These are phyloP conservation scores for Epinotia bilunana DNA, from an alignment of 2,888 invertebrate genomes.

Conservation along the genomic window DNA sequence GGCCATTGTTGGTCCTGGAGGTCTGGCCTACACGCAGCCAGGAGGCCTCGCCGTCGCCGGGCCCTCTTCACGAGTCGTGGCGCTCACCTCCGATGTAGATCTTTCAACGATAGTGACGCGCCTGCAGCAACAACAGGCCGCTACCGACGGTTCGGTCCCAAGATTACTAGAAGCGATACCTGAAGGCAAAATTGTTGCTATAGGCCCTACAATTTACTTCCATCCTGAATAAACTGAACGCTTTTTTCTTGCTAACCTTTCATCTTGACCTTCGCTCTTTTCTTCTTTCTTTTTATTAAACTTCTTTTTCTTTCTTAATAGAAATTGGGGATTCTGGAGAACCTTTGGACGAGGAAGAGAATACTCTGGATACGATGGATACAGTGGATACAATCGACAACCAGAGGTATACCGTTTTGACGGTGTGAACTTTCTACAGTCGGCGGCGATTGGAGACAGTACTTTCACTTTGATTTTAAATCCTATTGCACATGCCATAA, in stretches of 20 bases:
- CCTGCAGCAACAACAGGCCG: slow-evolving; percentile 67
- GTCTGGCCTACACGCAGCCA: slow-evolving; percentile 90
- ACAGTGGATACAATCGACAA: slow-evolving; percentile 21
- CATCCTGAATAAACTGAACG: slow-evolving; percentile 71
- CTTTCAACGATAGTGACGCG: slow-evolving; percentile 81
- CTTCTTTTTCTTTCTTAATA: slow-evolving; percentile 70
- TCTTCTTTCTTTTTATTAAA: slow-evolving; percentile 49
- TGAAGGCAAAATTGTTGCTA: slow-evolving; percentile 89
- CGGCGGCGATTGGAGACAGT: slow-evolving; percentile 55
- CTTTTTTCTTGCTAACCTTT: slow-evolving; percentile 48
- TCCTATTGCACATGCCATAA: slow-evolving; percentile 87
- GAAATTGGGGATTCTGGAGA: slow-evolving; percentile 65
- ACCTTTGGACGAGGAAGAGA: slow-evolving; percentile 53
- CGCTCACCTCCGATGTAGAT: slow-evolving; percentile 86
- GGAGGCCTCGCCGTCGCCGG: slow-evolving; percentile 91
- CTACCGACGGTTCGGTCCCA: slow-evolving; percentile 67
- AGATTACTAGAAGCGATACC: slow-evolving; percentile 80
- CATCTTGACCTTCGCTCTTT: slow-evolving; percentile 48
- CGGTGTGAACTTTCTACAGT: slow-evolving; percentile 63
- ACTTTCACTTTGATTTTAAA: slow-evolving; percentile 76
- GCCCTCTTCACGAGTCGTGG: slow-evolving; percentile 88
- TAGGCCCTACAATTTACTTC: slow-evolving; percentile 90
- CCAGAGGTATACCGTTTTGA: slow-evolving; percentile 67
- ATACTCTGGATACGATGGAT: slow-evolving; percentile 52
- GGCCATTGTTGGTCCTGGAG: slow-evolving; percentile 91